These are phyloP conservation scores for Stegodyphus mimosarum DNA, from an alignment of 1,140 invertebrate genomes.

Conservation along the genomic window DNA sequence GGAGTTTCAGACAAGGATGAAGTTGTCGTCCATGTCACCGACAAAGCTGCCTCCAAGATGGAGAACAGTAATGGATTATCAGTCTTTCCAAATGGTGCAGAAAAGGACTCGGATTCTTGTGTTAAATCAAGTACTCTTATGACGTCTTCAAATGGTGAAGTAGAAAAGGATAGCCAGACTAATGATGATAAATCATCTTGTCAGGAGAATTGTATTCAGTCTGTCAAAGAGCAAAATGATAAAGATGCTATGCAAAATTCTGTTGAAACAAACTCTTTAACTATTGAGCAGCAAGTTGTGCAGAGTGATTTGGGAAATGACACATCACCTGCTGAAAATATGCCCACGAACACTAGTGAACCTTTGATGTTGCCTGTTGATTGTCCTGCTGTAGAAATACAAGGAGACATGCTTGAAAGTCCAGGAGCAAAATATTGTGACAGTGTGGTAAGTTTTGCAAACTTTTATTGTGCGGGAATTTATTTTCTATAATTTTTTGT, in stretches of 20 bases:
- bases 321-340: too few relatives aligned
- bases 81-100: neutral
- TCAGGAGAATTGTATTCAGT: neutral
- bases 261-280: neutral
- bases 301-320: neutral
- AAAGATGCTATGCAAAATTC: neutral
- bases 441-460: conserved; percentile 15
- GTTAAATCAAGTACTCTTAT: neutral
- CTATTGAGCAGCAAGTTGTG: neutral
- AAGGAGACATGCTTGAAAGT: conserved; percentile 3
- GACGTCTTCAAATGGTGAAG: too few relatives aligned
- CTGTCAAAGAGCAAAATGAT: neutral
- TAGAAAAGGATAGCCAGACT: too few relatives aligned
- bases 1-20: neutral
- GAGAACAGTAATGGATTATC: neutral
- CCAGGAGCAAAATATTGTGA: conserved; percentile 10
- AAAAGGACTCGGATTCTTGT: neutral
- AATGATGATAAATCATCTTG: neutral
- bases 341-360: neutral
- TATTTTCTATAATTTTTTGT: too few relatives aligned
- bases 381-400: neutral
- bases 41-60: neutral
- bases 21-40: neutral
- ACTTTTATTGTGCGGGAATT: too few relatives aligned
- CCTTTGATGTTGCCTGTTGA: neutral